Base-by-base conservation (phyloP, 1,140 invertebrate species). In the Drosophila ogumai region DNA sequence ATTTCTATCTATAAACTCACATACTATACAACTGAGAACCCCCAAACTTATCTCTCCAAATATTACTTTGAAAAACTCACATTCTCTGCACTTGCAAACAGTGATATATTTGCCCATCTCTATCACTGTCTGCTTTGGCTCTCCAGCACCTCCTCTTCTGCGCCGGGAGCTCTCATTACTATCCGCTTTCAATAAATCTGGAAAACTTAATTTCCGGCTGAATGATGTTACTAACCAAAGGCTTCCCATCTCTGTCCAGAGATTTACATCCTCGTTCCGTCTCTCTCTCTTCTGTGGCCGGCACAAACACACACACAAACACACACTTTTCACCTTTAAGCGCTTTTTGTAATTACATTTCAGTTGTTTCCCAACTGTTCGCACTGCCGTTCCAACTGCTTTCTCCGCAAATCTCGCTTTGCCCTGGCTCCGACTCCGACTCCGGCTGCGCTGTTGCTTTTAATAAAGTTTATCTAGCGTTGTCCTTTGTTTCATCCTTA, bases 141-240 rank as follows among this genome's bases (percentile, higher is more conserved):
- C 9, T 61, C 7, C 25, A 46, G 25, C 59, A 46, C 15, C 32
- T 54, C 17, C 47, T 76, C 63, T 57, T 22, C 61, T 46, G 22
- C 34, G 55, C 60, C 61, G 69, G 31, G 38, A 60, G 67, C 82
- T 86, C 82, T 90, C 84, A 88, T 88, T 91, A 90, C 87, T 91
- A 90, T 92, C 91, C 91, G 90, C 81, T 91, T 88, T 91, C 90
- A 91, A 91, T 91, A 91, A 91, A 91, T 91, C 91, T 91, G 69
- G 73, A 79, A 80, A 91, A 91, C 85, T 91, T 91, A 91, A 91
- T 91, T 91, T 91, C 91, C 91, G 90, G 84, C 81, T 82, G 88
- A 91, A 87, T 85, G 85, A 90, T 80, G 74, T 65, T 75, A 78
- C 67, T 67, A 84, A 63, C 63, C 54, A 63, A 68, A 58, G 47